Evolutionary conservation across 2,888 invertebrate genomes (phyloP), one percentile per base, ranked within the genome.

Genomic region (Agrotis ipsilon): DNA sequence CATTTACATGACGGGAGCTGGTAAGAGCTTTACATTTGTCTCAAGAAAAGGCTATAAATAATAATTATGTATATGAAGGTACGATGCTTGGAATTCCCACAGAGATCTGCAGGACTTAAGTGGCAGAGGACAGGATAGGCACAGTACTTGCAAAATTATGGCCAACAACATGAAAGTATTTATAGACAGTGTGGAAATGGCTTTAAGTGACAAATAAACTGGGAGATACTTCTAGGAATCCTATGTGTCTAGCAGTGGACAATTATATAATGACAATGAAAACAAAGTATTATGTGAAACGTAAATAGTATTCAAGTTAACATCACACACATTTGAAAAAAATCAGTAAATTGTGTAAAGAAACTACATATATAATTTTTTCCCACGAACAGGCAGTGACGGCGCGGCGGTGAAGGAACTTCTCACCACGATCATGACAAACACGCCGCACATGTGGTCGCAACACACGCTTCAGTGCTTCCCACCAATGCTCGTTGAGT

Each of bases 381-480:
- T 11, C 16, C 14, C 19, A 14, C 68, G 46, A 71, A 24, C 85
- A 96, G 96, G 96, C 27, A 96, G 90, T 78, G 96, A 97, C 66
- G 98, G 98, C 0, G 97, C 97, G 3, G 99, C 99, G 97, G 99
- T 99, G 86, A 98, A 98, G 88, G 99, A 99, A 87, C 96, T 99
- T 27, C 94, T 99, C 9, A 97, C 97, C 0, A 98, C 98, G 0
- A 98, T 99, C 27, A 98, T 98, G 97, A 98, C 98, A 82, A 98
- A 98, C 90, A 99, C 99, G 0, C 99, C 99, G 0, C 99, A 99
- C 91, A 98, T 98, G 86, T 99, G 99, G 99, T 98, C 99, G 0
- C 97, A 98, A 74, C 99, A 99, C 91, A 99, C 99, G 0, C 94
- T 99, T 21, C 98, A 98, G 80, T 99, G 99, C 89, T 99, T 99